Base-by-base conservation (phyloP, 2,888 invertebrate species). In the Rosalia funebris region DNA sequence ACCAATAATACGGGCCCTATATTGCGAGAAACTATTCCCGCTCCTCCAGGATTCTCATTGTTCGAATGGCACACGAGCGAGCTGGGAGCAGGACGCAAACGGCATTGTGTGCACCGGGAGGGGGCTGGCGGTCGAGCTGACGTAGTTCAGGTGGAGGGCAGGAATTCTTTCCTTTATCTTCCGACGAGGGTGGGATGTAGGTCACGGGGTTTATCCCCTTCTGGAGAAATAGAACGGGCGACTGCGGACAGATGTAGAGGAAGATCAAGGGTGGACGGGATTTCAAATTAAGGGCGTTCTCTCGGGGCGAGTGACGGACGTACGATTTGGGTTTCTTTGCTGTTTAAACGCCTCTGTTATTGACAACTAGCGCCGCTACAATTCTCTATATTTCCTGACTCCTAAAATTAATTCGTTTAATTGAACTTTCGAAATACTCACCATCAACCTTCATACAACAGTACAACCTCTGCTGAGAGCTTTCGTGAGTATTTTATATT, bases 1-100 rank as follows among this genome's bases (percentile, higher is more conserved):
- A 48, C 36, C 36, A 36, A 34, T 36, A 36, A 48, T 48, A 48
- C 37, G 48, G 48, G 37, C 16, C n/a, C 19, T 17, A 48, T 36
- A 48, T 48, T 36, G 19, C 34, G 19, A 36, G 48, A 48, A 48
- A 48, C 48, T 48, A 48, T 48, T 36, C 48, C 48, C 36, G 19
- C n/a, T 48, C 20, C 37, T 34, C 34, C 34, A 10, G 11, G 3
- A 10, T 34, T 11, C 34, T 3, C 11, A 25, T 25, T 25, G 25
- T 25, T 25, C 34, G 34, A 34, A 10, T n/a, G 34, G 10, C 3
- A 34, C 10, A n/a, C 34, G 10, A n/a, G 10, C 34, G 10, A n/a
- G 10, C 34, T 11, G 11, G 34, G 10, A 34, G 11, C 3, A 34
- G 11, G 34, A n/a, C 10, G 9, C 9, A 25, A 34, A n/a, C 10